Percentiles rank a stretch among this genome's conserved stretches.
Evolutionary conservation across 1,140 invertebrate species (phyloP).

Genomic region (Drosophila prosaltans): DNA sequence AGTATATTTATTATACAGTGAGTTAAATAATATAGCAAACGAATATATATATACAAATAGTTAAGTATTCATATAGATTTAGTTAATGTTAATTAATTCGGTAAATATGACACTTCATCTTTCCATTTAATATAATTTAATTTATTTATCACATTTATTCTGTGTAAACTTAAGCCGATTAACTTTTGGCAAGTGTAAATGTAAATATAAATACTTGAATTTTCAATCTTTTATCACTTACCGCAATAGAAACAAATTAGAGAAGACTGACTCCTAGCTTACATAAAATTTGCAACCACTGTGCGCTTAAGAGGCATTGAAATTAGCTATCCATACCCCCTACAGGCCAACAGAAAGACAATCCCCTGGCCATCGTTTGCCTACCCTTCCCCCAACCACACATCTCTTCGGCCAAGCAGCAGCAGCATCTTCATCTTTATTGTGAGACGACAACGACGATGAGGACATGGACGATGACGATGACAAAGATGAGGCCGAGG

Average conservation of each 20-base stretch:
- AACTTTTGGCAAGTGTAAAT: not conserved
- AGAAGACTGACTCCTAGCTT: not conserved
- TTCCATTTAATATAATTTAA: no score
- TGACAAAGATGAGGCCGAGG: not conserved
- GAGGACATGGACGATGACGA: not conserved
- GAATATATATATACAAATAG: no score
- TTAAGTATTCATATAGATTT: no score
- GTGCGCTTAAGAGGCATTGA: conserved; percentile 75
- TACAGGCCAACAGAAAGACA: conserved; percentile 5
- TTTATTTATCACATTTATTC: no score
- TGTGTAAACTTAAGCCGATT: not conserved
- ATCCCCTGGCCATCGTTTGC: not conserved
- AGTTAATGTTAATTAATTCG: no score
- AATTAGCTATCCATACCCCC: conserved; percentile 58
- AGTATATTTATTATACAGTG: no score
- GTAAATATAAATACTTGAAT: not conserved
- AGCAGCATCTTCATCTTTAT: conserved; percentile 51
- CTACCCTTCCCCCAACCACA: not conserved
- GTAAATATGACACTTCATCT: no score
- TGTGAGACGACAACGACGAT: conserved; percentile 30
- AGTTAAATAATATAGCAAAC: no score
- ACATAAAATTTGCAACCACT: conserved; percentile 44
- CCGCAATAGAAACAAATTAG: not conserved
- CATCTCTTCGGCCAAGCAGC: not conserved
- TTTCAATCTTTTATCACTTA: not conserved